Evolutionary conservation across 2,888 invertebrate genomes (phyloP).

Genomic region (Cephus rjabovi): DNA sequence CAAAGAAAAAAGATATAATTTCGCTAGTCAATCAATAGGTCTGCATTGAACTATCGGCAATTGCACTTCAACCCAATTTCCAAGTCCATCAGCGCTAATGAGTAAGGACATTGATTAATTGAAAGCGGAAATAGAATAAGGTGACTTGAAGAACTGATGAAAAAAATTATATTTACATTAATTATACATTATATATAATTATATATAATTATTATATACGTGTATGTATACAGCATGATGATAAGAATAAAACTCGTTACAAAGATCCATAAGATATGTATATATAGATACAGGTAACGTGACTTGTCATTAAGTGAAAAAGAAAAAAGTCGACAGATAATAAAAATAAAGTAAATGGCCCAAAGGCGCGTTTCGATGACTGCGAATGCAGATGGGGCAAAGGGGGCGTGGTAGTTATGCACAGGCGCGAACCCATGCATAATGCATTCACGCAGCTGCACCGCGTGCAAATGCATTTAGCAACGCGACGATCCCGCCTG

Average conservation of each 20-base stretch:
- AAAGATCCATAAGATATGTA: background rate
- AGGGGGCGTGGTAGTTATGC: constrained; percentile 8
- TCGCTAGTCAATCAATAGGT: background rate
- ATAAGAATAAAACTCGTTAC: background rate
- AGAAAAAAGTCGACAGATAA: background rate
- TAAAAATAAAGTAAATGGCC: background rate
- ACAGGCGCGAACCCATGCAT: constrained; percentile 12
- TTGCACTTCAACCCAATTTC: background rate
- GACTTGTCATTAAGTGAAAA: background rate
- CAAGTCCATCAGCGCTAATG: background rate
- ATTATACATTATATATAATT: no score
- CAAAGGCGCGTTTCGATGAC: background rate
- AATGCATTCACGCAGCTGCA: constrained; percentile 9
- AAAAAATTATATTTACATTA: no score
- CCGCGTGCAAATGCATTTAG: constrained; percentile 8
- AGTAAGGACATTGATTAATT: background rate
- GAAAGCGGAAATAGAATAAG: background rate
- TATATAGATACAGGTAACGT: background rate
- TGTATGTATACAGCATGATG: no score
- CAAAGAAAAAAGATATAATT: background rate
- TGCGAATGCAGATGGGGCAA: background rate
- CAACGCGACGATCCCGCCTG: constrained; percentile 6
- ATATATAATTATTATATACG: no score
- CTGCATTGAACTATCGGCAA: background rate
- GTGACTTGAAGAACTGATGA: no score